These are phyloP conservation scores for Napeogenes sylphis DNA, from an alignment of 2,888 invertebrate genomes.

Conservation along the genomic window DNA sequence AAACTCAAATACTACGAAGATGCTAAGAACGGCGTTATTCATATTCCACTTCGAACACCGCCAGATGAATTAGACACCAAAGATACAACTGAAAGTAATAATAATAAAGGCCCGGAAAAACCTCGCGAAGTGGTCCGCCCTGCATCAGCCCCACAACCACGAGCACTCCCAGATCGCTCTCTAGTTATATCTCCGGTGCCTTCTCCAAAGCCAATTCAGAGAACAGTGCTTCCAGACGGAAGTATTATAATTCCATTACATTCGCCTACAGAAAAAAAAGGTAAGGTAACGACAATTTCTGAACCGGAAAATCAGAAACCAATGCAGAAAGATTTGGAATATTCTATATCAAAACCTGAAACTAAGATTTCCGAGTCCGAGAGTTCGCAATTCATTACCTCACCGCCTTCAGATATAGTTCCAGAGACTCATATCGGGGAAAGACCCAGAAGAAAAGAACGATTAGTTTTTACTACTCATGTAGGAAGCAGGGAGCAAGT, in stretches of 20 bases:
- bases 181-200: constrained; percentile 22
- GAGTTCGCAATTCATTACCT: neutral
- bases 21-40: constrained; percentile 80
- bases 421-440: constrained; percentile 32
- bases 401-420: constrained; percentile 20
- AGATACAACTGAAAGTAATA: constrained; percentile 22
- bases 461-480: constrained; percentile 82
- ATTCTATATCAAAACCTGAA: constrained; percentile 14
- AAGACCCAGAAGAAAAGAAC: constrained; percentile 49
- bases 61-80: constrained; percentile 78
- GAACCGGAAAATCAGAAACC: constrained; percentile 8
- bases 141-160: constrained; percentile 43
- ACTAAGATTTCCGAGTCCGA: constrained; percentile 3
- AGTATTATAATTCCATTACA: constrained; percentile 77
- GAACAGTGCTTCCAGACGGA: constrained; percentile 74
- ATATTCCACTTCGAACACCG: constrained; percentile 86
- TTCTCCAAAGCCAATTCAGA: constrained; percentile 56
- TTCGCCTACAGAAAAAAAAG: constrained; percentile 62
- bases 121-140: constrained; percentile 36
- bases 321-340: constrained; percentile 15
- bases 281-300: constrained; percentile 14
- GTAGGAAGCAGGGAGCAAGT: constrained; percentile 83
- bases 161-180: constrained; percentile 45
- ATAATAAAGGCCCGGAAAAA: constrained; percentile 31
- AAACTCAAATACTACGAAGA: constrained; percentile 80